Evolutionary conservation across 2,888 invertebrate species (phyloP).

Genomic region (Lasioglossum villosulum): DNA sequence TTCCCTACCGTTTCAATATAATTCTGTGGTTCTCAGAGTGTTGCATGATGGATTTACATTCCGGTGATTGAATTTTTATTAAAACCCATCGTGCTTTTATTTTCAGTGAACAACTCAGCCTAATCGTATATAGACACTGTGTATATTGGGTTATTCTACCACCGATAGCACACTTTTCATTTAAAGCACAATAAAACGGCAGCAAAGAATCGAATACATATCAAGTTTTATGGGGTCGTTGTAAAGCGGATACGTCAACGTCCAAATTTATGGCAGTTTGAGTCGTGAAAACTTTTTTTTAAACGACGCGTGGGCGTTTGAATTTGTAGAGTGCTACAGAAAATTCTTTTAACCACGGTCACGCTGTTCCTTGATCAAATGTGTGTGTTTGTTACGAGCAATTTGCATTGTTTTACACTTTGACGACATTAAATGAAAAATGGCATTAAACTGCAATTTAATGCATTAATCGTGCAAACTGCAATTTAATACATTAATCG

Average conservation of each 20-base stretch:
- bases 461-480: no score
- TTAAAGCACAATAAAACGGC: background rate
- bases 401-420: background rate
- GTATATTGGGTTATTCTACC: background rate
- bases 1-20: background rate
- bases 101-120: background rate
- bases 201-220: background rate
- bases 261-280: background rate
- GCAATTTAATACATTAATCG: no score
- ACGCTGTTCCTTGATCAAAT: background rate
- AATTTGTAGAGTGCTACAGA: background rate
- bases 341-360: background rate
- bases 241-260: background rate
- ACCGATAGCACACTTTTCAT: background rate
- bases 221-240: background rate
- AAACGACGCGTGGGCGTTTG: background rate
- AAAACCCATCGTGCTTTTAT: background rate
- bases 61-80: background rate
- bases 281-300: background rate
- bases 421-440: no score
- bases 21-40: background rate
- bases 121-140: background rate
- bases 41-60: background rate
- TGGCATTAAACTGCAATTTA: no score
- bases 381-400: background rate